Evolutionary conservation across 2,888 invertebrate species (phyloP), one percentile per base, ranked within the genome.

Genomic region (Theretra japonica): DNA sequence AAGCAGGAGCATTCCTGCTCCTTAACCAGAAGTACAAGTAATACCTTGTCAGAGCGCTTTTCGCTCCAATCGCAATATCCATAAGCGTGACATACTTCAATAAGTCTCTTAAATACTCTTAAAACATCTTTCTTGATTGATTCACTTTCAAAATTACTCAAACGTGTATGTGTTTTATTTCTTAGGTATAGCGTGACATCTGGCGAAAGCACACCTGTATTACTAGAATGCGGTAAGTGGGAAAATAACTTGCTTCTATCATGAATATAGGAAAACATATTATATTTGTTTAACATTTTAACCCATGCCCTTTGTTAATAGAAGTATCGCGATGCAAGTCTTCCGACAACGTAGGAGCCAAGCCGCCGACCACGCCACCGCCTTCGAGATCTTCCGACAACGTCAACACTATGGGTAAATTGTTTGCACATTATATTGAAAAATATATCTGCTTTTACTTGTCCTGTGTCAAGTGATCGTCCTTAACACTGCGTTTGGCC

Each of bases 131-230:
- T n/a, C n/a, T n/a, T n/a, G n/a, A n/a, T n/a, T n/a, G n/a, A n/a
- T n/a, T n/a, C n/a, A n/a, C n/a, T n/a, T n/a, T n/a, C n/a, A n/a
- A n/a, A n/a, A n/a, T n/a, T n/a, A n/a, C n/a, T n/a, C n/a, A n/a
- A n/a, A n/a, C n/a, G n/a, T n/a, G n/a, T n/a, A n/a, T n/a, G n/a
- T 19, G 21, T 74, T 17, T 70, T 70, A 60, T 70, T 75, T 86
- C 85, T 70, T 85, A 95, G 95, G 94, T 95, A 94, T 79, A 95
- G 95, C 73, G 93, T 94, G 17, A 95, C 95, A 59, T 95, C 95
- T 15, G 95, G 95, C 50, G 95, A 95, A 83, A 95, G 95, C 76
- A 95, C 95, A 28, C 95, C 95, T 5, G 94, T 95, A 23, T 87
- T 95, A 83, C 86, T 95, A 84, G 95, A 95, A 86, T 93, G 91